Percentiles rank a stretch among this genome's conserved stretches.
phyloP scores from a whole-genome alignment of 1,140 invertebrate species.

The Lordiphosa stackelbergi region DNA sequence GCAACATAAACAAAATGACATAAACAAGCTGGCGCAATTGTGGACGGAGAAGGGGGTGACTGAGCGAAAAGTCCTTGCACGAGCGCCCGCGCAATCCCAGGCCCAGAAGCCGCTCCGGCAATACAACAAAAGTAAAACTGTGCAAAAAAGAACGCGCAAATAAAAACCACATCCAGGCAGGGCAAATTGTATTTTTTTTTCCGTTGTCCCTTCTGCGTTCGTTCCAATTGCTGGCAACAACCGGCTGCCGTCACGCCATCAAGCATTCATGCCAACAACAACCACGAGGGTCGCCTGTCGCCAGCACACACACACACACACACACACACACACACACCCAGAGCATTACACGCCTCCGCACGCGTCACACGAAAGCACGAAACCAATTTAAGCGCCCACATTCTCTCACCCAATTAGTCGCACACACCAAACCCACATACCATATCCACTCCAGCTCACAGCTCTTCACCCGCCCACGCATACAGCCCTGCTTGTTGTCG shows the following conservation, averaged over 20 bases:
- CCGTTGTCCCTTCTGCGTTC: conserved; percentile 26
- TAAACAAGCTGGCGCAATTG: conserved; percentile 43
- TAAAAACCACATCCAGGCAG: conserved; percentile 62
- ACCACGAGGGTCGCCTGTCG: conserved; percentile 39
- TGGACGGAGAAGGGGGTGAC: neutral
- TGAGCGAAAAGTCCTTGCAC: conserved; percentile 57
- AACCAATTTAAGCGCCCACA: conserved; percentile 75
- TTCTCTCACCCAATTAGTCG: conserved; percentile 75
- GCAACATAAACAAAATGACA: conserved; percentile 60
- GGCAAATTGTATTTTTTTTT: conserved; percentile 58
- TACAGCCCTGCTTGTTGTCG: conserved; percentile 30
- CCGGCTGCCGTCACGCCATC: conserved; percentile 72
- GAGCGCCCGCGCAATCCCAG: conserved; percentile 50
- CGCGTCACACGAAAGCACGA: conserved; percentile 74
- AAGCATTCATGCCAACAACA: conserved; percentile 66
- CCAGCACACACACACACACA: conserved; percentile 33
- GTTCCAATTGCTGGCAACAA: conserved; percentile 72
- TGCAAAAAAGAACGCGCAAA: conserved; percentile 35
- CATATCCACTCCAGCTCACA: conserved; percentile 12
- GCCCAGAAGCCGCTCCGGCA: conserved; percentile 28
- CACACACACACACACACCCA: conserved; percentile 23
- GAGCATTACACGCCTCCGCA: conserved; percentile 72
- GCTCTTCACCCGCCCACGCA: conserved; percentile 12
- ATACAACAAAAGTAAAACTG: conserved; percentile 50
- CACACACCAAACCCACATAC: conserved; percentile 46